Conservation (phyloP, 2,888 invertebrate genomes). For the Acrocera orbiculus region DNA sequence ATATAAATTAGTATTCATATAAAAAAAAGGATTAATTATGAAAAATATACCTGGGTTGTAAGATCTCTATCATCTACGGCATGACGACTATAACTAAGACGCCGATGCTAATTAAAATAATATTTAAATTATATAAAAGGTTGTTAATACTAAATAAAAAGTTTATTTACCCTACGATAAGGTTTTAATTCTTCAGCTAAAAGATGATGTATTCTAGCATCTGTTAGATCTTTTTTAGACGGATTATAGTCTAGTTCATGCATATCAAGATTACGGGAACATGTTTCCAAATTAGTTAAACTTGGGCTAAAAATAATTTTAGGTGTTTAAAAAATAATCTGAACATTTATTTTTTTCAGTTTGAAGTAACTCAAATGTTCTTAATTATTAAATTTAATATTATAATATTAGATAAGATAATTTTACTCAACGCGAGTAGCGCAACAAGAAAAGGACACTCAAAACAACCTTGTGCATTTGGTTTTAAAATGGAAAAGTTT, state of each 20-base stretch:
- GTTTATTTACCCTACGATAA: conserved; percentile 54
- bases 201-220: conserved; percentile 86
- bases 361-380: too few species aligned
- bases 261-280: conserved; percentile 82
- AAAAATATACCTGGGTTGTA: conserved; percentile 46
- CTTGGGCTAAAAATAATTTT: conserved; percentile 42
- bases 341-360: too few species aligned
- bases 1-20: neutral
- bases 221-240: conserved; percentile 78
- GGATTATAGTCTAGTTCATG: conserved; percentile 87
- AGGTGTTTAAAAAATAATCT: too few species aligned
- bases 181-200: conserved; percentile 80
- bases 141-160: neutral
- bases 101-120: conserved; percentile 48
- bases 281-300: conserved; percentile 67
- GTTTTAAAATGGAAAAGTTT: too few species aligned
- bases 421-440: too few species aligned
- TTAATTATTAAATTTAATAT: too few species aligned
- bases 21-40: neutral
- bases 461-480: too few species aligned
- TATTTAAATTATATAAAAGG: neutral
- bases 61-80: conserved; percentile 79
- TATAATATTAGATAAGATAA: too few species aligned
- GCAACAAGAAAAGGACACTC: too few species aligned
- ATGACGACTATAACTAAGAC: conserved; percentile 78